Base-by-base conservation (phyloP, 1,140 invertebrate species). In the Conus ventricosus region DNA sequence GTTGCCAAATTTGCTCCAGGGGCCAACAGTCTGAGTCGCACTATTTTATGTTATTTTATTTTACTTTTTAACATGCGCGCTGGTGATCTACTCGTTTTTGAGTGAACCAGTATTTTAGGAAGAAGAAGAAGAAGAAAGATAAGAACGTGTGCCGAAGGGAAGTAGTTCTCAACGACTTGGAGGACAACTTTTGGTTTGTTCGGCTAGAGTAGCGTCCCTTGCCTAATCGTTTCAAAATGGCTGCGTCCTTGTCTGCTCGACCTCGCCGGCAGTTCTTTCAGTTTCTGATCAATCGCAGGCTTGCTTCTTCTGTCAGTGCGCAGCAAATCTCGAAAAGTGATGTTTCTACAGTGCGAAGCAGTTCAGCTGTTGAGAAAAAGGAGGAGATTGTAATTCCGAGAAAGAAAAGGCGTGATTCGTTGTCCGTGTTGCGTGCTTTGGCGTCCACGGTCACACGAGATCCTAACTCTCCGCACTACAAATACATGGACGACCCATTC, bases 161-260 rank as follows among this genome's bases (percentile, higher is more conserved):
- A 39, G 3, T 39, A 39, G 39, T 39, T 39, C 39, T 39, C 39
- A 39, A 1, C 39, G 39, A 39, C 39, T 0, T 39, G 39, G 39
- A 39, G 0, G 39, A 39, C 39, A 39, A 3, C 39, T 39, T 39
- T 0, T 39, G 57, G 0, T 15, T 15, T 15, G 0, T 71, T 71
- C 20, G 6, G 17, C 20, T n/a, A 71, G 67, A 71, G 7, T 71
- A 71, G 17, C 11, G 17, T 23, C 67, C 67, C 67, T 71, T 71
- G 23, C 0, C 20, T 7, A 20, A 20, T 20, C 20, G 11, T 71
- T 7, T n/a, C 85, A 87, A 55, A 27, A 87, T 87, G 85, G 85
- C 85, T 8, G 85, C 85, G 85, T 87, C 85, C 85, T 87, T 87
- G 85, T 87, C 39, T 57, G 75, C 54, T 15, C 85, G 85, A 53